Evolutionary conservation across 1,140 invertebrate genomes (phyloP).

Genomic region (Drosophila gunungcola): DNA sequence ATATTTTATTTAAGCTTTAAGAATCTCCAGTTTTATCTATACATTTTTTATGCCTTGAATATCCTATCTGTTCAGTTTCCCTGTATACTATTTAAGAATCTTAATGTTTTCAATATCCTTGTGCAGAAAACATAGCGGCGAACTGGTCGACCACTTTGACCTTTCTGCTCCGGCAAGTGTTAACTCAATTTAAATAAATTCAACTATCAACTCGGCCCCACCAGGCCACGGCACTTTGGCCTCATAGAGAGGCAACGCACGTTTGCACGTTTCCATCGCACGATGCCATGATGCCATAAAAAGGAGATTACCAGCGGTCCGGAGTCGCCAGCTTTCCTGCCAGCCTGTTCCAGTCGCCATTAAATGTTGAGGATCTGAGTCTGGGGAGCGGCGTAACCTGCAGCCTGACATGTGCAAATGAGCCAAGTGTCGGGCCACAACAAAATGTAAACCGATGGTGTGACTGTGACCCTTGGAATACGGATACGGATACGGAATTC

Average conservation of each 20-base stretch:
- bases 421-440: slow-evolving; percentile 58
- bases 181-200: slow-evolving; percentile 75
- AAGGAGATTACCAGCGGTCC: slow-evolving; percentile 64
- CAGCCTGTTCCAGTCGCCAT: slow-evolving; percentile 53
- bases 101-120: slow-evolving; percentile 10
- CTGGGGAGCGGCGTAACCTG: slow-evolving; percentile 12
- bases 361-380: slow-evolving; percentile 44
- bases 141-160: slow-evolving; percentile 19
- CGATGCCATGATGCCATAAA: slow-evolving; percentile 70
- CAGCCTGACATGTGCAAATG: slow-evolving; percentile 67
- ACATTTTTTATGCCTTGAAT: not conserved
- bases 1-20: too few relatives aligned
- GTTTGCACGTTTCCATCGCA: slow-evolving; percentile 63
- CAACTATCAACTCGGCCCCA: slow-evolving; percentile 51
- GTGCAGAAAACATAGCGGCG: not conserved
- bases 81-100: not conserved
- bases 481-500: not conserved
- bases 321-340: slow-evolving; percentile 2
- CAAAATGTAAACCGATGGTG: slow-evolving; percentile 56
- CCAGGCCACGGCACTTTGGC: slow-evolving; percentile 9
- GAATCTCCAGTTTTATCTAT: too few relatives aligned
- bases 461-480: slow-evolving; percentile 22
- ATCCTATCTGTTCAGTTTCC: not conserved
- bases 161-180: slow-evolving; percentile 36
- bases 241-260: slow-evolving; percentile 66